A percentile compares a stretch with the other conserved stretches of the same genome.
Conservation (phyloP, 2,113 vertebrate species). For the Balaeniceps rex region DNA sequence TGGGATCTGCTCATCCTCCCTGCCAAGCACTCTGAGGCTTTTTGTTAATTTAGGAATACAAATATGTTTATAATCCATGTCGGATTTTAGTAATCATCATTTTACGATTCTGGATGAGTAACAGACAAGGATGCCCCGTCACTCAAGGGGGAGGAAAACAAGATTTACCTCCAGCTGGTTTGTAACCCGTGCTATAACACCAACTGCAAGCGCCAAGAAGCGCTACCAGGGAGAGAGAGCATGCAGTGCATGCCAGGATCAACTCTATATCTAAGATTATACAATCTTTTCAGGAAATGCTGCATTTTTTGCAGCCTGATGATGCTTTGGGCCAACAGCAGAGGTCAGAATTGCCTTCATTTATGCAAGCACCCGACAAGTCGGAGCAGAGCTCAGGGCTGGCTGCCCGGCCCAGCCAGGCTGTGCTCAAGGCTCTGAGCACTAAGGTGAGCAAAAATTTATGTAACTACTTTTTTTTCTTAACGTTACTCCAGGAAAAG, state of each 20-base stretch:
- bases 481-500: neutral
- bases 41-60: neutral
- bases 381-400: neutral
- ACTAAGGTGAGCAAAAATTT: neutral
- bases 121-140: neutral
- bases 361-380: neutral
- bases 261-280: neutral
- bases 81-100: neutral
- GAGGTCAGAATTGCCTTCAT: conserved; percentile 25
- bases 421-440: neutral
- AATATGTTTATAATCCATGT: neutral
- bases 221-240: neutral
- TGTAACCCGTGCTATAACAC: conserved; percentile 32
- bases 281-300: neutral
- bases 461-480: neutral
- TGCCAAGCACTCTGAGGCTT: neutral
- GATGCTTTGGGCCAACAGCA: conserved; percentile 22
- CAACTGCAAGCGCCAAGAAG: neutral
- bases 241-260: neutral
- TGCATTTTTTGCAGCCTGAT: neutral
- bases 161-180: neutral
- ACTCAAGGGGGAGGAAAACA: neutral
- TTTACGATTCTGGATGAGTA: neutral
- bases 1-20: neutral
- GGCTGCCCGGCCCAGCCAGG: neutral